Conservation (phyloP, 1,140 invertebrate genomes). For the Drosophila ercepeae region DNA sequence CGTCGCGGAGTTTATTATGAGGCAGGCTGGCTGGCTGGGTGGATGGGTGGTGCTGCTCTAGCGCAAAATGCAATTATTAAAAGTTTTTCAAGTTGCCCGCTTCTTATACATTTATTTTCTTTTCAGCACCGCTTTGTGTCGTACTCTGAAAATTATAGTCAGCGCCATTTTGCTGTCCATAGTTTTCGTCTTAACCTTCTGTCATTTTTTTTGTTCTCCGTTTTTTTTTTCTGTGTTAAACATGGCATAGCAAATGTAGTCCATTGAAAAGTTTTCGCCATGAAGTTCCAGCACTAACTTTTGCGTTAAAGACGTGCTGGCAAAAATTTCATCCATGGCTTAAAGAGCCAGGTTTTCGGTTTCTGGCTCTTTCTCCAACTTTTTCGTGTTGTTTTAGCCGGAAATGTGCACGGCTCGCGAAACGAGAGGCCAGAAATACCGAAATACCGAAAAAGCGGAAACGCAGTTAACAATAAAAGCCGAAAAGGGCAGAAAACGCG, state of each 20-base stretch:
- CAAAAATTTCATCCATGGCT: conserved; percentile 8
- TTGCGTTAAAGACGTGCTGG: conserved; percentile 44
- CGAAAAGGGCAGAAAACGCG: conserved; percentile 72
- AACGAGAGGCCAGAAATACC: conserved; percentile 31
- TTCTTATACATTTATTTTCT: conserved; percentile 17
- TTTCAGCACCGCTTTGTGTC: conserved; percentile 35
- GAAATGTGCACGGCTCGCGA: conserved; percentile 41
- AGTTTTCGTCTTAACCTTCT: conserved; percentile 34
- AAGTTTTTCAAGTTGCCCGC: conserved; percentile 61
- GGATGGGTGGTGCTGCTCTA: conserved; percentile 24
- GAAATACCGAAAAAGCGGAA: conserved; percentile 60
- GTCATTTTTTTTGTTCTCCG: conserved; percentile 15
- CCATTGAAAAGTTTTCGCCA: conserved; percentile 48
- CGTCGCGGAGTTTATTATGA: conserved; percentile 67
- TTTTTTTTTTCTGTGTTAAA: conserved; percentile 46
- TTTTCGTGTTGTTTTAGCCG: conserved; percentile 31
- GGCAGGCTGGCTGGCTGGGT: too few relatives aligned
- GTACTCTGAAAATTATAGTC: conserved; percentile 55
- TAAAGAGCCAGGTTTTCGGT: conserved; percentile 11
- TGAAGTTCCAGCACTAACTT: conserved; percentile 21
- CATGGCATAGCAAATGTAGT: conserved; percentile 69
- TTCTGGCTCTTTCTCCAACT: conserved; percentile 4
- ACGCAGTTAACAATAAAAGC: conserved; percentile 70
- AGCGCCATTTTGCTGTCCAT: conserved; percentile 54
- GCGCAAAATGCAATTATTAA: conserved; percentile 73